Percentiles rank a stretch among this genome's conserved stretches.
phyloP scores from a whole-genome alignment of 2,888 invertebrate species.

The Bembecia ichneumoniformis region DNA sequence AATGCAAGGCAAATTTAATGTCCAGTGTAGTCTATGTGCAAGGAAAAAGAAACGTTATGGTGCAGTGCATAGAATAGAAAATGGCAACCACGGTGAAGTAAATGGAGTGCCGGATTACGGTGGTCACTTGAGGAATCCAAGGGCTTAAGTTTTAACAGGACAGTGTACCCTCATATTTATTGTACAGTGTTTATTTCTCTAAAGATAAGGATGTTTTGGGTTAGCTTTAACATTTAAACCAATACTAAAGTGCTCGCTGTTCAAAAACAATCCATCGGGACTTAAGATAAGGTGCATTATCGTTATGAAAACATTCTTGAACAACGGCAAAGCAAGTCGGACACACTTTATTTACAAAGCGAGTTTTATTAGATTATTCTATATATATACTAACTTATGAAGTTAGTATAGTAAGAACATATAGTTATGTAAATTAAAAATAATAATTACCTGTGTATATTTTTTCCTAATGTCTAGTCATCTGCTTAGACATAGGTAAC shows the following conservation, averaged over 20 bases:
- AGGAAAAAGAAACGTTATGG: constrained; percentile 60
- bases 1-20: constrained; percentile 45
- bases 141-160: not conserved
- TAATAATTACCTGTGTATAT: too few relatives aligned
- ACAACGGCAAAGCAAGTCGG: not conserved
- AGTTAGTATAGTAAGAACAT: too few relatives aligned
- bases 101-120: not conserved
- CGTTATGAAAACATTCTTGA: not conserved
- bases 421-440: too few relatives aligned
- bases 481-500: too few relatives aligned
- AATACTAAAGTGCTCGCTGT: not conserved
- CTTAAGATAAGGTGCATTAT: not conserved
- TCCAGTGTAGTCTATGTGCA: constrained; percentile 47
- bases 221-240: too few relatives aligned
- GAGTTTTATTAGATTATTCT: too few relatives aligned
- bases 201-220: too few relatives aligned
- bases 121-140: not conserved
- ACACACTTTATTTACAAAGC: not conserved
- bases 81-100: constrained; percentile 3
- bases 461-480: too few relatives aligned
- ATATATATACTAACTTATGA: too few relatives aligned
- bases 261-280: not conserved
- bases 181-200: too few relatives aligned
- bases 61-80: constrained; percentile 66
- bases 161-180: too few relatives aligned